These are phyloP conservation scores for Scopus umbretta DNA, from an alignment of 2,113 vertebrate species.

Conservation along the genomic window DNA sequence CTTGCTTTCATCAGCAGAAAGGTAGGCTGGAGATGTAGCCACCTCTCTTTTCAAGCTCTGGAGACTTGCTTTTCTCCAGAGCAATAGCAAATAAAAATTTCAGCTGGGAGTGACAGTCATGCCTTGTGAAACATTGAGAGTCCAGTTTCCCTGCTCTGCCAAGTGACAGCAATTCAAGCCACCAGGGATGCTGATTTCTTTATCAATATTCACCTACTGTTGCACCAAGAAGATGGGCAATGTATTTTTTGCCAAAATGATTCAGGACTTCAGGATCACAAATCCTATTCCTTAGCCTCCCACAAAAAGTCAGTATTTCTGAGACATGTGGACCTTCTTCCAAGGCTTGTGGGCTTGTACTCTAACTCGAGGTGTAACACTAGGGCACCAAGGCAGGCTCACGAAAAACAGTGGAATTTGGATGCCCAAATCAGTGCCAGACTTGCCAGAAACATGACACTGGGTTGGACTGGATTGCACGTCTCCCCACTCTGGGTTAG, in stretches of 20 bases:
- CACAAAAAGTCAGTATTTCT: neutral
- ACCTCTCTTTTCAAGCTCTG: neutral
- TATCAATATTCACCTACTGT: neutral
- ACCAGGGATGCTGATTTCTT: neutral
- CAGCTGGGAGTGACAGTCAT: neutral
- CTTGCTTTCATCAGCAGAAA: neutral
- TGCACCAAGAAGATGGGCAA: neutral
- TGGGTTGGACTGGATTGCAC: neutral
- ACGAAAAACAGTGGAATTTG: neutral
- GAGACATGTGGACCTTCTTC: neutral
- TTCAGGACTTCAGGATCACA: neutral
- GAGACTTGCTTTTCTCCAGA: neutral
- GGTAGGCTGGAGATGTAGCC: neutral
- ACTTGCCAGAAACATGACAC: neutral
- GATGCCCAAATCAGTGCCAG: neutral
- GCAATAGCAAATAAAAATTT: neutral
- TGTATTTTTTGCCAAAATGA: neutral
- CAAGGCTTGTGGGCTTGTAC: neutral
- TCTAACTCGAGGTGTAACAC: no score
- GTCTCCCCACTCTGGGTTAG: neutral
- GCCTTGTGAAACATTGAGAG: neutral
- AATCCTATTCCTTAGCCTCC: neutral
- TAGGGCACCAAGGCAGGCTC: neutral
- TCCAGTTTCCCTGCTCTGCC: neutral
- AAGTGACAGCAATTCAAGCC: neutral